Conservation (phyloP, 1,140 invertebrate species). For the Saxidomus purpurata region DNA sequence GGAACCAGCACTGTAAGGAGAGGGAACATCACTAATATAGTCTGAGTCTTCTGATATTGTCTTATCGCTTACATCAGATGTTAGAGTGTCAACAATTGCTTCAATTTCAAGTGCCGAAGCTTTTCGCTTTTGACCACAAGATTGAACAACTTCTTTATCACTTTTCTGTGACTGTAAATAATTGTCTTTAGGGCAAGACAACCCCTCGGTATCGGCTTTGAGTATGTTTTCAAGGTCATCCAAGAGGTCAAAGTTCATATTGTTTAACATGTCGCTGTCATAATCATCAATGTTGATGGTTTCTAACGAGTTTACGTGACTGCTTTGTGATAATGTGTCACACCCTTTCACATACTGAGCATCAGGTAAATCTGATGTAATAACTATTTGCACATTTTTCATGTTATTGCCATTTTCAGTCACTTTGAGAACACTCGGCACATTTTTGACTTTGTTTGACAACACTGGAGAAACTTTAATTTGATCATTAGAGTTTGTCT, state of each 20-base stretch:
- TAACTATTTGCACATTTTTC: conserved; percentile 45
- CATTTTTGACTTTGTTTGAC: conserved; percentile 14
- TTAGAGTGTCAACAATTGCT: conserved; percentile 53
- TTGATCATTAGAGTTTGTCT: conserved; percentile 41
- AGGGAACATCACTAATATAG: conserved; percentile 68
- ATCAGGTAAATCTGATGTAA: conserved; percentile 11
- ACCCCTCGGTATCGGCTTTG: conserved; percentile 66
- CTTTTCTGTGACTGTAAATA: conserved; percentile 62
- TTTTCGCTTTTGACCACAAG: conserved; percentile 63
- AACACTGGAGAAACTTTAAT: conserved; percentile 14
- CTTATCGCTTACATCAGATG: conserved; percentile 45
- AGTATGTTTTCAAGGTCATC: conserved; percentile 74
- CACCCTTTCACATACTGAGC: background rate
- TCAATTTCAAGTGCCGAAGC: conserved; percentile 3
- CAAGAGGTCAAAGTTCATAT: conserved; percentile 75
- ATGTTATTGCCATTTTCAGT: conserved; percentile 41
- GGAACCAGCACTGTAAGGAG: conserved; percentile 76
- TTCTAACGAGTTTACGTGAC: background rate
- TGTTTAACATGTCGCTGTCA: conserved; percentile 42
- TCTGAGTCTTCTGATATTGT: conserved; percentile 39
- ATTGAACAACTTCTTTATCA: conserved; percentile 29
- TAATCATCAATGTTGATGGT: conserved; percentile 24
- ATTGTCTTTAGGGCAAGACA: conserved; percentile 54
- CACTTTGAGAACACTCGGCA: conserved; percentile 5
- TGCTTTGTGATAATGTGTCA: background rate